These are phyloP conservation scores for Ploceus nigricollis DNA, from an alignment of 2,113 vertebrate species.

Conservation along the genomic window DNA sequence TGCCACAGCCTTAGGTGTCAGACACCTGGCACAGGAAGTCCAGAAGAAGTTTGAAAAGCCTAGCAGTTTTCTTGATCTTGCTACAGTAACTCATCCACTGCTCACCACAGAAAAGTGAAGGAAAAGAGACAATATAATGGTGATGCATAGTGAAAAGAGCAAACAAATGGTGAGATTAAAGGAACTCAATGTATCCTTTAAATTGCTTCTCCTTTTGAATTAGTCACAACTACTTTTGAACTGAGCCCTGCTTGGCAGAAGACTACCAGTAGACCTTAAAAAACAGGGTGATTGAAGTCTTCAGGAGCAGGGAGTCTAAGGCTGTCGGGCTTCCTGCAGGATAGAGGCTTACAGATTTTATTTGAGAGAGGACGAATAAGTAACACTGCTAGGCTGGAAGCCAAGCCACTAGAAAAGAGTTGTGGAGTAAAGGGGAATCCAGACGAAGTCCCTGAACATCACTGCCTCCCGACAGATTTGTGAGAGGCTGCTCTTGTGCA, in stretches of 20 bases:
- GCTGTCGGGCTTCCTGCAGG: neutral
- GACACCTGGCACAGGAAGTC: neutral
- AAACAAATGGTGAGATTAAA: neutral
- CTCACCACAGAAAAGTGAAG: neutral
- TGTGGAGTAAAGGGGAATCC: neutral
- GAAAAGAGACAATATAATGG: neutral
- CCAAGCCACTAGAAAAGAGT: neutral
- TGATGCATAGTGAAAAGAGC: neutral
- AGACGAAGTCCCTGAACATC: neutral
- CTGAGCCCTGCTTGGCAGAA: neutral
- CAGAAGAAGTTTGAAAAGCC: neutral
- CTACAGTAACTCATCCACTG: neutral
- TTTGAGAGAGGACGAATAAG: neutral
- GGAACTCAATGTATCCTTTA: neutral
- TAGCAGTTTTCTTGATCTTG: neutral
- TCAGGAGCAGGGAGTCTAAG: neutral
- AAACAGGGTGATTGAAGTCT: neutral
- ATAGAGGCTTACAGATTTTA: neutral
- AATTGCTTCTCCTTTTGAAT: neutral
- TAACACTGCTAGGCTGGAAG: neutral
- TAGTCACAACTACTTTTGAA: neutral
- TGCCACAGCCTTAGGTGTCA: fast-evolving
- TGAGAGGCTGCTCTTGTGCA: neutral
- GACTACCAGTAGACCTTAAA: neutral
- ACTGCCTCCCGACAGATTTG: neutral